Percentiles rank a stretch among this genome's conserved stretches.
Conservation (phyloP, 1,140 invertebrate species). For the Sesamia nonagrioides region DNA sequence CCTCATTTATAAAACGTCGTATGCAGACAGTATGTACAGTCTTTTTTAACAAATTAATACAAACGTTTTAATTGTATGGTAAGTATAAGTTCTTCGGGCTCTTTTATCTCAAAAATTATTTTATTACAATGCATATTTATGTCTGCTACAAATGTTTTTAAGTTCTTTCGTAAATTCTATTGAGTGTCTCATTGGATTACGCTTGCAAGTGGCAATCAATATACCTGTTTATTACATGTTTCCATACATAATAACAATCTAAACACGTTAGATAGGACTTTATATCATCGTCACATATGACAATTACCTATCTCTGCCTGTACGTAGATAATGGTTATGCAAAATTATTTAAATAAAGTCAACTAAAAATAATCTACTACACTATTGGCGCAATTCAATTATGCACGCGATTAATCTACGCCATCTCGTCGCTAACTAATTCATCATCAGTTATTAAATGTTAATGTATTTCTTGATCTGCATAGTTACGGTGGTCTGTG, state of each 20-base stretch:
- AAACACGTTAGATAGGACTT: not conserved
- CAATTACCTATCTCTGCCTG: not conserved
- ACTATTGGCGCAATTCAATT: constrained; percentile 26
- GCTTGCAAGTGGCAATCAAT: no score
- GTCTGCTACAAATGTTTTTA: no score
- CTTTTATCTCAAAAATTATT: no score
- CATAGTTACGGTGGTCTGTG: constrained; percentile 30
- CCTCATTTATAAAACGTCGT: no score
- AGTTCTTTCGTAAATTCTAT: no score
- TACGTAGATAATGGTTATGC: not conserved
- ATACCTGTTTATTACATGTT: not conserved
- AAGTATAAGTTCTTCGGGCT: no score
- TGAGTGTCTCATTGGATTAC: no score
- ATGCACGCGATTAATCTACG: constrained; percentile 23
- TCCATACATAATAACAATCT: not conserved
- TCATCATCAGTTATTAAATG: constrained; percentile 29
- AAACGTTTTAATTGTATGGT: no score
- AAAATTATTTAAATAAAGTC: constrained; percentile 8
- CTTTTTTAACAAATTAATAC: no score
- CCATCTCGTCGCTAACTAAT: not conserved
- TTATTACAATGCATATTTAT: no score
- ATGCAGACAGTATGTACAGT: no score
- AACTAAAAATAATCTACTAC: constrained; percentile 22
- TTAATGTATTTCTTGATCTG: constrained; percentile 45
- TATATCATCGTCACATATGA: not conserved